phyloP scores from a whole-genome alignment of 2,113 vertebrate species.

The Tragelaphus strepsiceros region DNA sequence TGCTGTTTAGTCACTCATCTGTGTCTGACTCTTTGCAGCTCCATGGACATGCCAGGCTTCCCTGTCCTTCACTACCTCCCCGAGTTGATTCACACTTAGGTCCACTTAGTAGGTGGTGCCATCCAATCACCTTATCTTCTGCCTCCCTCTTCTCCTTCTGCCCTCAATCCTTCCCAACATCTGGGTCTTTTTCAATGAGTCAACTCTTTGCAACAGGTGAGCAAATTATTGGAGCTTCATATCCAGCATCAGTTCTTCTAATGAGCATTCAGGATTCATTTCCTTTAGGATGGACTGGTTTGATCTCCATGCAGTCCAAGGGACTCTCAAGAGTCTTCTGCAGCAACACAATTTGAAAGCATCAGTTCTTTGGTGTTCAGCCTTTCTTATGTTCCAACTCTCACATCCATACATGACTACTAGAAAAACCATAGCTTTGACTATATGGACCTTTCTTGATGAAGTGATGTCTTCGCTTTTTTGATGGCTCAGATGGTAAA shows the following conservation, averaged over 20 bases:
- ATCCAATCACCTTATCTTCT: background rate
- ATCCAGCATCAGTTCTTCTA: background rate
- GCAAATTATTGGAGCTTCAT: background rate
- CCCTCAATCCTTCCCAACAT: background rate
- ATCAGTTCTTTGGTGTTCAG: background rate
- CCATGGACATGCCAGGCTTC: background rate
- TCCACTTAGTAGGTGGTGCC: background rate
- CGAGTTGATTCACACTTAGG: background rate
- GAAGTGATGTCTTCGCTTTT: background rate
- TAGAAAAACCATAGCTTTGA: background rate
- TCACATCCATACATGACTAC: background rate
- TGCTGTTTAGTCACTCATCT: background rate
- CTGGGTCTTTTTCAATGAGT: background rate
- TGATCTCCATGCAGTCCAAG: background rate
- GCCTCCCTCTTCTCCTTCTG: background rate
- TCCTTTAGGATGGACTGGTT: background rate
- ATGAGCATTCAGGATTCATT: background rate
- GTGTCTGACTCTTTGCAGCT: background rate
- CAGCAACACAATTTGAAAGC: background rate
- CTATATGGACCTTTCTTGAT: background rate
- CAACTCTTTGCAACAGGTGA: background rate
- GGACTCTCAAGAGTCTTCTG: background rate
- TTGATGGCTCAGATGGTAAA: background rate
- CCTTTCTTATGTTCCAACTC: background rate
- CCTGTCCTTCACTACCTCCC: background rate